phyloP scores from a whole-genome alignment of 2,797 vertebrate genomes.

The Oceanodroma leucorhoa region DNA sequence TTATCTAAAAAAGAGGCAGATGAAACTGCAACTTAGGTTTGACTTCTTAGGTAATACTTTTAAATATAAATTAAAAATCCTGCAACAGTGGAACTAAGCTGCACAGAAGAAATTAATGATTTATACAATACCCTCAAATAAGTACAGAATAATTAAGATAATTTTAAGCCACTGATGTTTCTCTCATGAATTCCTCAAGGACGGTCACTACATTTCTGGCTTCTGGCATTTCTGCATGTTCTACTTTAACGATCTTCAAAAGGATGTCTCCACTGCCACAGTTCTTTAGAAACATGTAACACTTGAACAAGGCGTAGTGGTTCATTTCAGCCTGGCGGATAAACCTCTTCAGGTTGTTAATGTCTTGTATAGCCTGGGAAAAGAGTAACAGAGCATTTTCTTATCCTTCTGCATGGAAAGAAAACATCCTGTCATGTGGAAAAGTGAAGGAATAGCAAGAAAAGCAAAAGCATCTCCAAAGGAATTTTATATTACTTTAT shows the following conservation, averaged over 20 bases:
- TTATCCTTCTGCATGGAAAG: neutral
- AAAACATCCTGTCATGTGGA: rapidly evolving
- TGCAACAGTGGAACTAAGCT: neutral
- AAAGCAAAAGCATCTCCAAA: neutral
- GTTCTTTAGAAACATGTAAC: slow-evolving; percentile 92
- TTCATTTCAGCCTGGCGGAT: slow-evolving; percentile 96
- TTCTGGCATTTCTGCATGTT: slow-evolving; percentile 91
- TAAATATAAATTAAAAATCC: slow-evolving; percentile 27
- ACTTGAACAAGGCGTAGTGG: slow-evolving; percentile 95
- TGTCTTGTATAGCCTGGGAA: slow-evolving; percentile 94
- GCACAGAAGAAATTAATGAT: neutral
- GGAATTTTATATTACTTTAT: neutral
- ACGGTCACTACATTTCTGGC: slow-evolving; percentile 90
- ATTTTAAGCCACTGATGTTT: slow-evolving; percentile 68
- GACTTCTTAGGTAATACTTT: slow-evolving; percentile 10
- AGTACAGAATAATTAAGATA: neutral
- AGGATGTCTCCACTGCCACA: slow-evolving; percentile 93
- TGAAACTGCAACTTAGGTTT: neutral
- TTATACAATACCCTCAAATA: neutral
- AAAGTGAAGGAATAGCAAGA: neutral
- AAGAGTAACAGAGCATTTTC: neutral
- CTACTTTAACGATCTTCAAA: slow-evolving; percentile 89
- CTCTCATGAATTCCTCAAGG: slow-evolving; percentile 92
- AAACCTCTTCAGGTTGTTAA: slow-evolving; percentile 96
- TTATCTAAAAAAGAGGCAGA: neutral